Percentiles rank a stretch among this genome's conserved stretches.
These are phyloP conservation scores for Hemicentrotus pulcherrimus DNA, from an alignment of 35 echinoderm and acorn worm genomes.

Conservation along the genomic window DNA sequence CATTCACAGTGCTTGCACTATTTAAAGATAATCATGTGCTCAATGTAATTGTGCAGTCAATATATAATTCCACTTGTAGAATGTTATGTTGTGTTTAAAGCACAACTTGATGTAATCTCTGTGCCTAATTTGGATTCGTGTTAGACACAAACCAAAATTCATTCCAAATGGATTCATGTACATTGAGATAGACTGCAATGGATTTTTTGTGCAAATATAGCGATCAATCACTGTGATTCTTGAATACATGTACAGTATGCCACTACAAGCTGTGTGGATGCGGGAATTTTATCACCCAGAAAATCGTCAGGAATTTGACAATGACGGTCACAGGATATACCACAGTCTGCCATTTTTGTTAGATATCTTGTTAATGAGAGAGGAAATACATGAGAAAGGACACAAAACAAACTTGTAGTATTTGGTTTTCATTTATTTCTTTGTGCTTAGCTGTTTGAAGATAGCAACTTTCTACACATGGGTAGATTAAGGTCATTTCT, in stretches of 20 bases:
- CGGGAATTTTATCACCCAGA: background rate
- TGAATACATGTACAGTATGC: background rate
- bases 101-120: slow-evolving; percentile 11
- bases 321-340: background rate
- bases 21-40: background rate
- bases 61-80: background rate
- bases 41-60: background rate
- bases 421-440: background rate
- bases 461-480: too few species aligned
- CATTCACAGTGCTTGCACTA: too few species aligned
- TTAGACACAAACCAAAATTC: background rate
- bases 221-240: too few species aligned
- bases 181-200: background rate
- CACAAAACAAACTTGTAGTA: background rate
- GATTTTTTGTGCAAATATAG: too few species aligned
- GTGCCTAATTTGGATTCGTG: slow-evolving; percentile 8
- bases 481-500: too few species aligned
- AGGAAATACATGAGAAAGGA: background rate
- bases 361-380: background rate
- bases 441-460: background rate
- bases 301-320: background rate
- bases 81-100: background rate
- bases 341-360: background rate
- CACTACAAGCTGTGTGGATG: background rate
- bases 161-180: slow-evolving; percentile 3